Conservation (phyloP, 2,113 vertebrate genomes). For the Sturnus vulgaris region DNA sequence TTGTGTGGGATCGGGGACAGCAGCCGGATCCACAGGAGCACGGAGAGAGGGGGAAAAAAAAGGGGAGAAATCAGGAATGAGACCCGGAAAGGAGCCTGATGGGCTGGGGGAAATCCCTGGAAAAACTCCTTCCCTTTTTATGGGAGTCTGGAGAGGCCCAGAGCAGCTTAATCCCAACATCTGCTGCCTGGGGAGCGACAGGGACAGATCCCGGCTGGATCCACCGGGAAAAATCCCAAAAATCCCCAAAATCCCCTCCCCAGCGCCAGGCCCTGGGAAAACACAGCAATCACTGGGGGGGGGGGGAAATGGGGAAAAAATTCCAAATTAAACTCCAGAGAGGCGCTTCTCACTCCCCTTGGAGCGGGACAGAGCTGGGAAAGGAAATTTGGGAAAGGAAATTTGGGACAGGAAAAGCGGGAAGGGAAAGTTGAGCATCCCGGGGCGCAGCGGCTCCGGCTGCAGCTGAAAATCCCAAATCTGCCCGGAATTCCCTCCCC, state of each 20-base stretch:
- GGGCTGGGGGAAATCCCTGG: not conserved
- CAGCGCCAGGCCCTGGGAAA: not conserved
- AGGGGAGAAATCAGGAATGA: not conserved
- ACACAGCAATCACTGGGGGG: fast-evolving
- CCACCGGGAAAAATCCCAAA: not conserved
- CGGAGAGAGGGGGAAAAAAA: no score
- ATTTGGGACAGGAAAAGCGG: not conserved
- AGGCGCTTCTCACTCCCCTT: not conserved
- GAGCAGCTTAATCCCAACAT: not conserved
- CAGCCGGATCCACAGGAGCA: not conserved
- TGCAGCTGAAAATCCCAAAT: not conserved
- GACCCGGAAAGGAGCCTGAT: not conserved
- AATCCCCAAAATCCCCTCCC: not conserved
- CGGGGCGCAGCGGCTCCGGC: not conserved
- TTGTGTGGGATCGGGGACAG: not conserved
- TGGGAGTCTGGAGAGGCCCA: not conserved
- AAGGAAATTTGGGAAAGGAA: not conserved
- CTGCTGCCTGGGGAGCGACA: not conserved
- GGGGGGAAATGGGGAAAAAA: not conserved
- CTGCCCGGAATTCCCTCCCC: not conserved
- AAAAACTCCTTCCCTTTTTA: conserved; percentile 28
- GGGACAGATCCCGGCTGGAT: not conserved
- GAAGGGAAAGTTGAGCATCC: not conserved
- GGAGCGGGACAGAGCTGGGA: not conserved
- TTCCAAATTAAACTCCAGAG: fast-evolving